These are phyloP conservation scores for Montipora efflorescens DNA, from an alignment of 64 coral and sea anemone genomes.

Conservation along the genomic window DNA sequence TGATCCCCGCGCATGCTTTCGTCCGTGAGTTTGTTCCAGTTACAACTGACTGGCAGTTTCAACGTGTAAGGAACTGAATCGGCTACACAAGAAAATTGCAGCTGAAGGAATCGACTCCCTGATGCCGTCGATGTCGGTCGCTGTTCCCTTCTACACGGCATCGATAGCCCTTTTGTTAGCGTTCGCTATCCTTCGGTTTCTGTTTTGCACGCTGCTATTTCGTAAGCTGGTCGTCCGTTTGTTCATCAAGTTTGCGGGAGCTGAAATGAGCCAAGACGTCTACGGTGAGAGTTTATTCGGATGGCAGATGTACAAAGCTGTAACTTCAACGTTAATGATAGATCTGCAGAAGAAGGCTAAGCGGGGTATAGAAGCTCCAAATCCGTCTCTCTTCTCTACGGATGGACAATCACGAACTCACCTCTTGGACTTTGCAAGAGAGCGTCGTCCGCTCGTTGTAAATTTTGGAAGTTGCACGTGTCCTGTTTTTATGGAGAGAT, in stretches of 20 bases:
- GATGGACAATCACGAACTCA: conserved; percentile 52
- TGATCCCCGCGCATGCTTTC: conserved; percentile 1
- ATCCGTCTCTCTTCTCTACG: conserved; percentile 55
- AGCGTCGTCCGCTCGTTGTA: conserved; percentile 61
- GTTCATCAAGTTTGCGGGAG: conserved; percentile 56
- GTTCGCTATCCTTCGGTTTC: conserved; percentile 65
- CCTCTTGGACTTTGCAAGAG: conserved; percentile 66
- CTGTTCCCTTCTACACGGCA: conserved; percentile 53
- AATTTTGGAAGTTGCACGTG: conserved; percentile 94
- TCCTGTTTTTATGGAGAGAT: conserved; percentile 75
- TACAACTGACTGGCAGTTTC: background rate
- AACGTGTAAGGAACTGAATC: background rate
- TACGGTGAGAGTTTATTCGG: conserved; percentile 80
- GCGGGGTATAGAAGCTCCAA: conserved; percentile 40
- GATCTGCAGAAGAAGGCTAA: conserved; percentile 71
- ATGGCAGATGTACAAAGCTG: conserved; percentile 75
- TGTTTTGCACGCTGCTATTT: conserved; percentile 49
- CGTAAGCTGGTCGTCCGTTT: conserved; percentile 41
- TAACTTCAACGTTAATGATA: conserved; percentile 22
- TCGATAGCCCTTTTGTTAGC: conserved; percentile 38
- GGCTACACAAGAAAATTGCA: background rate
- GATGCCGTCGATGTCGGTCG: conserved; percentile 28
- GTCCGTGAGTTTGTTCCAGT: background rate
- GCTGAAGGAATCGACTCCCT: background rate
- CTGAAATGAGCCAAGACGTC: conserved; percentile 60